A percentile compares a stretch with the other conserved stretches of the same genome.
phyloP scores from a whole-genome alignment of 2,888 invertebrate genomes.

The Limnephilus lunatus region DNA sequence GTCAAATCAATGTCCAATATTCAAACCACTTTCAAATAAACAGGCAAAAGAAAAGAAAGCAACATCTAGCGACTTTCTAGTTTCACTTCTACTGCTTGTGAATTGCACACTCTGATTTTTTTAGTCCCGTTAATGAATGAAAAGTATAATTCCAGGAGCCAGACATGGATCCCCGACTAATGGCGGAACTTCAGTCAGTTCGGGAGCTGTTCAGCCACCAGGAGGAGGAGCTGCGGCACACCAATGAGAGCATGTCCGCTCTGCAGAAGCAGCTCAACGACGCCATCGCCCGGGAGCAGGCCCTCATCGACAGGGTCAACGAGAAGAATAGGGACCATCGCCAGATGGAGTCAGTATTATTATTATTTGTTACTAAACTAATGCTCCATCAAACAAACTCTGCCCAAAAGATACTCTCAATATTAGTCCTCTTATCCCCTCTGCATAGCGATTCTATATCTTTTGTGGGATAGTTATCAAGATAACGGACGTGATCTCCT shows the following conservation, averaged over 20 bases:
- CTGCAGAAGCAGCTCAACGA: slow-evolving; percentile 75
- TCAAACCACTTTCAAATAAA: too few species aligned
- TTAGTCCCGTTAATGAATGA: background rate
- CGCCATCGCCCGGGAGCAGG: slow-evolving; percentile 76
- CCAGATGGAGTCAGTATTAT: slow-evolving; percentile 73
- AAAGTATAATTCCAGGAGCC: slow-evolving; percentile 63
- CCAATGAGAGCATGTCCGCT: slow-evolving; percentile 76
- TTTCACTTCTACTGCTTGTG: too few species aligned
- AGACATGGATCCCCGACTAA: slow-evolving; percentile 78
- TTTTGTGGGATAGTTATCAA: too few species aligned
- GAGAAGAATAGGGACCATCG: slow-evolving; percentile 77
- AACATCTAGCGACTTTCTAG: too few species aligned
- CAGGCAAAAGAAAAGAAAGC: too few species aligned
- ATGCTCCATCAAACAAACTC: background rate
- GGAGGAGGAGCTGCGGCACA: slow-evolving; percentile 78
- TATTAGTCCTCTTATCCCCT: too few species aligned
- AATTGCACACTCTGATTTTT: too few species aligned
- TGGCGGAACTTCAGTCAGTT: slow-evolving; percentile 80
- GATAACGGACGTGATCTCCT: too few species aligned
- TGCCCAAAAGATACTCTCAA: too few species aligned
- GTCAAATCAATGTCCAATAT: too few species aligned
- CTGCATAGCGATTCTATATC: too few species aligned
- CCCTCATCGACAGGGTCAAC: slow-evolving; percentile 75
- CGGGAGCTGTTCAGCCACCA: slow-evolving; percentile 78
- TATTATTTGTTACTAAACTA: background rate